Percentiles rank a stretch among this genome's conserved stretches.
These are phyloP conservation scores for Petrolisthes cinctipes DNA, from an alignment of 2,888 invertebrate genomes.

Conservation along the genomic window DNA sequence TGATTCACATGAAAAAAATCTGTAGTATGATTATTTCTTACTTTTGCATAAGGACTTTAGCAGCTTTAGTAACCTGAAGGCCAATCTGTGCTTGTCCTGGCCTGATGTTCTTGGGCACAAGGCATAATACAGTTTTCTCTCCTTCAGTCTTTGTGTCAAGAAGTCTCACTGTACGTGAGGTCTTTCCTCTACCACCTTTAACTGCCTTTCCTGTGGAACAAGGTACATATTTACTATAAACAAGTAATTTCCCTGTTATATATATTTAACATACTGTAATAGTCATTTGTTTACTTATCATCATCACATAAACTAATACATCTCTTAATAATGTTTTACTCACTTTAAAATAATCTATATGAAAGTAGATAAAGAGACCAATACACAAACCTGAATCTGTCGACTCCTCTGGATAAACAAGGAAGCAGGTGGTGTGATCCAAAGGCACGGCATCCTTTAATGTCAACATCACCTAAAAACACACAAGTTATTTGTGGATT, in stretches of 20 bases:
- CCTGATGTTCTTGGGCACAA: not conserved
- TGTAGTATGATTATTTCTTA: not conserved
- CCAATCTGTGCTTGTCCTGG: constrained; percentile 40
- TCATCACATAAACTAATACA: too few relatives aligned
- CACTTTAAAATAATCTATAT: not conserved
- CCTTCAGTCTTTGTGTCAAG: not conserved
- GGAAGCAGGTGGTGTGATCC: constrained; percentile 24
- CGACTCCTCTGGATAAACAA: constrained; percentile 6
- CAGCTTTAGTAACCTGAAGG: constrained; percentile 16
- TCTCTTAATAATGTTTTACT: too few relatives aligned
- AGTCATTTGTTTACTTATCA: too few relatives aligned
- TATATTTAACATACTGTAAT: too few relatives aligned
- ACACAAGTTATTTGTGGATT: not conserved
- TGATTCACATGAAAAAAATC: too few relatives aligned
- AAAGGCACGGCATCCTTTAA: not conserved
- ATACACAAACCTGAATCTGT: not conserved
- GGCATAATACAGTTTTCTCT: not conserved
- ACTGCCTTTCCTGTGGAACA: not conserved
- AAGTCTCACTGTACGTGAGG: not conserved
- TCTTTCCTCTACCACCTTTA: not conserved
- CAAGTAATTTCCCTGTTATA: too few relatives aligned
- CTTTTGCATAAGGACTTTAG: not conserved
- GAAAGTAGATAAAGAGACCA: not conserved
- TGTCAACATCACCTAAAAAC: constrained; percentile 22
- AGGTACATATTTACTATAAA: too few relatives aligned